Percentiles rank a stretch among this genome's conserved stretches.
Conservation (phyloP, 2,888 invertebrate genomes). For the Agrochola litura region DNA sequence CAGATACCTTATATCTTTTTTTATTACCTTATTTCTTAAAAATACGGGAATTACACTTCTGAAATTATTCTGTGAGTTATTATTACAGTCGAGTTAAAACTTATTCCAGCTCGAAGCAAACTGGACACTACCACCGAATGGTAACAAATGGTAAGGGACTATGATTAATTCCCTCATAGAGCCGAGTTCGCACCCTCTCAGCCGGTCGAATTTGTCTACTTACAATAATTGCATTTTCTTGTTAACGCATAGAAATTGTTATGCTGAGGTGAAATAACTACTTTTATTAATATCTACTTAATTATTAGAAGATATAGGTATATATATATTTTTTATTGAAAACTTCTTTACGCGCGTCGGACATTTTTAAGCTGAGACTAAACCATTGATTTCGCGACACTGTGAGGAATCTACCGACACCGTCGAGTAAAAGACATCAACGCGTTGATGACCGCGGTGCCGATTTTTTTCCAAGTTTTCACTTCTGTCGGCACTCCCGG, state of each 20-base stretch:
- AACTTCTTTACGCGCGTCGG: too few relatives aligned
- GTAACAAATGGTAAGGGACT: slow-evolving; percentile 62
- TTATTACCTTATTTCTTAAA: too few relatives aligned
- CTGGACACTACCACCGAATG: not conserved
- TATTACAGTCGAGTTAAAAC: not conserved
- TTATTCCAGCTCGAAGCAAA: not conserved
- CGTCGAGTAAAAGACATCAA: too few relatives aligned
- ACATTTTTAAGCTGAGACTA: too few relatives aligned
- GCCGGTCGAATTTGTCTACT: slow-evolving; percentile 69
- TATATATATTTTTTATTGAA: too few relatives aligned
- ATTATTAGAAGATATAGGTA: not conserved
- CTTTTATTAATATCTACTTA: not conserved
- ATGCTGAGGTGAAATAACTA: not conserved
- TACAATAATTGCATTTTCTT: slow-evolving; percentile 75
- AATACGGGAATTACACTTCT: not conserved
- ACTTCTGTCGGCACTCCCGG: too few relatives aligned
- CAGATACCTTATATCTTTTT: too few relatives aligned
- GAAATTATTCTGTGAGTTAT: not conserved
- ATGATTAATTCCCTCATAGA: slow-evolving; percentile 73
- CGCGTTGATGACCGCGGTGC: too few relatives aligned
- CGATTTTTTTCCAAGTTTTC: too few relatives aligned
- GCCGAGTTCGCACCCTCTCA: slow-evolving; percentile 69
- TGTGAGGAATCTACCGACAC: too few relatives aligned
- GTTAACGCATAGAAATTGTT: slow-evolving; percentile 15
- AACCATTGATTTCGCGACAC: too few relatives aligned